These are phyloP conservation scores for Scaptodrosophila lebanonensis DNA, from an alignment of 1,140 invertebrate species.

Conservation along the genomic window DNA sequence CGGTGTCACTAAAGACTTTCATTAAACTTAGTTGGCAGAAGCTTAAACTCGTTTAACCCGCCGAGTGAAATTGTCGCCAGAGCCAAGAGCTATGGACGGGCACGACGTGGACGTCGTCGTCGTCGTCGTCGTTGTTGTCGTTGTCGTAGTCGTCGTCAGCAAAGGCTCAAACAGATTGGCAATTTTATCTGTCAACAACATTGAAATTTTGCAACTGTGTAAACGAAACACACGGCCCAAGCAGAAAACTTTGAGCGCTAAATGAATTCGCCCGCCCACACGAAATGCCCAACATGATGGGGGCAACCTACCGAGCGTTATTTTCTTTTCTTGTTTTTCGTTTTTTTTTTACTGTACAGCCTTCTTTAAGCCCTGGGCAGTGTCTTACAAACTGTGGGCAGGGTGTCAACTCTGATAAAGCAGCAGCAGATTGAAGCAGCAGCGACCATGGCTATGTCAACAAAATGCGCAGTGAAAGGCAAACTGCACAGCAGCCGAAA, in stretches of 20 bases:
- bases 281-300: no score
- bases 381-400: no score
- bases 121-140: no score
- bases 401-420: no score
- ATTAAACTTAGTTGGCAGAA: constrained; percentile 61
- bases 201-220: constrained; percentile 27
- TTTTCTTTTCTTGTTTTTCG: no score
- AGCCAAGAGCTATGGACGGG: constrained; percentile 1
- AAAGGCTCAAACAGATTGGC: constrained; percentile 50
- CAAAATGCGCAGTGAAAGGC: constrained; percentile 34
- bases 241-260: constrained; percentile 5
- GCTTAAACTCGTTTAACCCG: constrained; percentile 68
- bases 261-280: constrained; percentile 55
- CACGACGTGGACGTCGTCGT: constrained; percentile 26
- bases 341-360: no score
- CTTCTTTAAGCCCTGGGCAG: no score
- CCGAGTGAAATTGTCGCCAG: constrained; percentile 56
- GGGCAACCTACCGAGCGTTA: no score
- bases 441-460: constrained; percentile 12
- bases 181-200: constrained; percentile 72
- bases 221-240: constrained; percentile 5
- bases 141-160: no score
- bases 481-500: constrained; percentile 27
- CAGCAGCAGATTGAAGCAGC: no score
- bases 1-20: constrained; percentile 62